These are phyloP conservation scores for Lepidocolaptes lacrymiger DNA, from an alignment of 2,797 vertebrate genomes.

Conservation along the genomic window DNA sequence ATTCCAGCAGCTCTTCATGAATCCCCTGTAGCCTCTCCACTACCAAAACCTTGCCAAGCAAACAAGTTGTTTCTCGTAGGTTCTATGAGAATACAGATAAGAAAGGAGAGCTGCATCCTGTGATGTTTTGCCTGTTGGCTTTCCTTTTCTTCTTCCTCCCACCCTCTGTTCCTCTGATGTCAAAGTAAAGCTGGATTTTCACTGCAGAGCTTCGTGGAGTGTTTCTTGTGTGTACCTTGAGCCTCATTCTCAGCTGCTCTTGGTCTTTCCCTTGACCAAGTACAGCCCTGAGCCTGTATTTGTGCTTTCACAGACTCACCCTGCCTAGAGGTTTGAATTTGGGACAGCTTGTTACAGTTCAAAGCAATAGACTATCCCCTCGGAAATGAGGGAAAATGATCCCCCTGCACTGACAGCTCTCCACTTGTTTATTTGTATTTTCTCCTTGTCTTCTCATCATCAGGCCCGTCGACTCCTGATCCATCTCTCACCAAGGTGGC, in stretches of 20 bases:
- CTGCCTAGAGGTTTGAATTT: not conserved
- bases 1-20: not conserved
- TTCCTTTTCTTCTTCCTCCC: not conserved
- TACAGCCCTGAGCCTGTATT: not conserved
- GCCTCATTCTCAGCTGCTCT: rapidly evolving
- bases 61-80: not conserved
- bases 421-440: not conserved
- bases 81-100: not conserved
- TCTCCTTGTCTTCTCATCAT: not conserved
- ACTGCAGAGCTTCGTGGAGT: not conserved
- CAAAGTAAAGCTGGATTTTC: not conserved
- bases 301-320: not conserved
- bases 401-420: not conserved
- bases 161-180: not conserved
- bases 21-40: too few species aligned
- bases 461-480: not conserved
- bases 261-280: not conserved
- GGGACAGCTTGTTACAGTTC: not conserved
- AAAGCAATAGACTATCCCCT: not conserved
- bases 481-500: not conserved
- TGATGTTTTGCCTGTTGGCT: not conserved
- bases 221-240: not conserved
- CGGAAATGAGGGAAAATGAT: not conserved
- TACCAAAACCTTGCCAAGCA: not conserved
- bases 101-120: not conserved